Evolutionary conservation across 2,113 vertebrate genomes (phyloP), one percentile per base, ranked within the genome.

Genomic region (Enhydra lutris): DNA sequence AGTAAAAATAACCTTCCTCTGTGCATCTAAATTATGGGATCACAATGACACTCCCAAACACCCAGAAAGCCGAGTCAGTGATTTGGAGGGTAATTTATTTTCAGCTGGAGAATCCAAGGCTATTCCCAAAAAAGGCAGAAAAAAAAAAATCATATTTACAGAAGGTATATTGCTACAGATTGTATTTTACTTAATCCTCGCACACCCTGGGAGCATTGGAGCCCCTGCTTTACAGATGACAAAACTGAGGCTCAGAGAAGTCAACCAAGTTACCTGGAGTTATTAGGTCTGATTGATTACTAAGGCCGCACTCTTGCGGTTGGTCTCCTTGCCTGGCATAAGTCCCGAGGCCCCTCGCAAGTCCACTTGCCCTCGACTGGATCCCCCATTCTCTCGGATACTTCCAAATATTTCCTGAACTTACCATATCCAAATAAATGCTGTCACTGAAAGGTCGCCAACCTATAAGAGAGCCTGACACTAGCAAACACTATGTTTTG

Each of bases 1-100:
- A 94, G 91, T 97, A 95, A 97, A 96, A 91, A 86, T 65, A 85
- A 63, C 71, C 45, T 95, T 93, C 47, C 39, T 86, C n/a, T 69
- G 6, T 55, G 50, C 76, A 86, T 84, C 92, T 96, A 71, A 95
- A 87, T 95, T 85, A 92, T 9, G 76, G 65, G 17, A 85, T 80
- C 67, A 90, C 73, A 94, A 84, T 63, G 88, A 90, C 12, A 69
- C 61, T 88, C 45, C 71, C 26, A 93, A 91, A 80, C 61, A 67
- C 61, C 88, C 80, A 97, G 61, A 95, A 80, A 55, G 36, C 80
- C 69, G 84, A 96, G 36, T 83, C 74, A 67, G 7, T 71, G 79
- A 95, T 78, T 92, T 95, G 71, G 21, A 88, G 31, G 69, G 61
- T 87, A 79, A 87, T 92, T 92, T 82, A 7, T 85, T 93, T 96